Conservation (phyloP, 2,797 vertebrate genomes). For the Urophycis tenuis region DNA sequence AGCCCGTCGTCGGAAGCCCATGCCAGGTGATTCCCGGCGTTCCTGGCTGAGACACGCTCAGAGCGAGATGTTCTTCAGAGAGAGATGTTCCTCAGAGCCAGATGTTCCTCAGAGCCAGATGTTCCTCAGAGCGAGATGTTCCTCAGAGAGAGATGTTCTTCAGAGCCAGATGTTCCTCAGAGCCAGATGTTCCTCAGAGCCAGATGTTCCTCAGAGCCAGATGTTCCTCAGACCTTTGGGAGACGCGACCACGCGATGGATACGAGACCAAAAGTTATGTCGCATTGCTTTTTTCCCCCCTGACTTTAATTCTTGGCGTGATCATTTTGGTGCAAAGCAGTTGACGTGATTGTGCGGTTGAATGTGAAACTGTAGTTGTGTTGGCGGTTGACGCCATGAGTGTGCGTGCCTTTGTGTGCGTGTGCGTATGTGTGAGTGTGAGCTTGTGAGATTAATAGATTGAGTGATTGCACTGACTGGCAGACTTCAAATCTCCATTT, state of each 20-base stretch:
- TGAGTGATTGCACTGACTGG: constrained; percentile 45
- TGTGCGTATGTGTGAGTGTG: constrained; percentile 18
- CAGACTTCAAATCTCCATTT: constrained; percentile 40
- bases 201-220: background rate
- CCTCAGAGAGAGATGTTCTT: too few species aligned
- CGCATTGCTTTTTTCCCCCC: background rate
- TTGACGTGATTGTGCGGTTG: background rate
- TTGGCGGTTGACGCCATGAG: constrained; percentile 21
- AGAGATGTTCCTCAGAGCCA: background rate
- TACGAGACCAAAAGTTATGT: background rate
- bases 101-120: background rate
- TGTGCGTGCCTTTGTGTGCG: constrained; percentile 13
- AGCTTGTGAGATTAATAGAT: constrained; percentile 34
- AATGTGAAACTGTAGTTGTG: background rate
- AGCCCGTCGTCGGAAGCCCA: constrained; percentile 15
- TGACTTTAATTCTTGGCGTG: background rate
- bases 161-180: background rate
- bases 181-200: background rate
- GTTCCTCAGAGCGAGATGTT: background rate
- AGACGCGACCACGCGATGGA: background rate
- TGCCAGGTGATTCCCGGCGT: background rate
- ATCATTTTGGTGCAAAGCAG: background rate
- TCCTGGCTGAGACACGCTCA: too few species aligned
- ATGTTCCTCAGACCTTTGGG: background rate
- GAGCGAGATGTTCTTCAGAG: too few species aligned